phyloP scores from a whole-genome alignment of 2,888 invertebrate species.

The Itoplectis maculator region DNA sequence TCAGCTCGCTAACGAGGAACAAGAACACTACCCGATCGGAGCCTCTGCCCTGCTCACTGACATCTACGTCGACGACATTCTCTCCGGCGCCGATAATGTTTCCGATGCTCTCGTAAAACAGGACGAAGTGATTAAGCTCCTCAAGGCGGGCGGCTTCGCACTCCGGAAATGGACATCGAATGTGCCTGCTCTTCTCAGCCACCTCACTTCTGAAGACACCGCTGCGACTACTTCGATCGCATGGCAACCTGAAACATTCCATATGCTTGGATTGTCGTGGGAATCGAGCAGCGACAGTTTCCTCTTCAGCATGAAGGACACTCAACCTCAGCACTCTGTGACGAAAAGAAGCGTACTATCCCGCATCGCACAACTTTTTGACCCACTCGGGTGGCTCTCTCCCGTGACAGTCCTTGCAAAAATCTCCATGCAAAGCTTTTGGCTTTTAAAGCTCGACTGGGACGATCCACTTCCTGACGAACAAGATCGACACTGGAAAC shows the following conservation, averaged over 20 bases:
- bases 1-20: constrained; percentile 25
- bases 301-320: background rate
- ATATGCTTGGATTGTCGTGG: constrained; percentile 35
- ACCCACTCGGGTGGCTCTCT: background rate
- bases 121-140: constrained; percentile 38
- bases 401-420: constrained; percentile 1
- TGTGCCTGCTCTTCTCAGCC: background rate
- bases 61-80: constrained; percentile 58
- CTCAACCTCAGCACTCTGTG: background rate
- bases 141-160: constrained; percentile 34
- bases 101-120: constrained; percentile 2
- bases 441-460: constrained; percentile 26
- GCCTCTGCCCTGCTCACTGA: constrained; percentile 33
- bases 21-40: constrained; percentile 18
- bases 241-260: constrained; percentile 33
- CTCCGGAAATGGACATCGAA: constrained; percentile 37
- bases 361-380: constrained; percentile 8
- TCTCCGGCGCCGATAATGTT: constrained; percentile 46
- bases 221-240: constrained; percentile 16
- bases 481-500: background rate
- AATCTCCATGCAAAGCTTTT: constrained; percentile 29
- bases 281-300: constrained; percentile 23
- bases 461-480: background rate
- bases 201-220: background rate
- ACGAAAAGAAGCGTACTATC: constrained; percentile 21